phyloP scores from a whole-genome alignment of 2,888 invertebrate species.

The Microctonus hyperodae region DNA sequence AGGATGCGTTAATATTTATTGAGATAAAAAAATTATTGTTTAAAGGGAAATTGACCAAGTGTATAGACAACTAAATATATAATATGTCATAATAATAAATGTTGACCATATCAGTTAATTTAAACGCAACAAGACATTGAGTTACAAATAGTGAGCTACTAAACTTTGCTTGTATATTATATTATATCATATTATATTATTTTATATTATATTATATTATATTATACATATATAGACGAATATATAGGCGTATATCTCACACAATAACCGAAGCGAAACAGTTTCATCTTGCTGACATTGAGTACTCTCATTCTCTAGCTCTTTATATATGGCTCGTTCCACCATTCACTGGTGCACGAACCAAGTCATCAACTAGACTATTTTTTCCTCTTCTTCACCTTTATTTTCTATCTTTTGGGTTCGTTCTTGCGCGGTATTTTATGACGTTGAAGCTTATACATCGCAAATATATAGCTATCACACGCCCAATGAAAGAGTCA shows the following conservation, averaged over 20 bases:
- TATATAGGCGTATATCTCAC: background rate
- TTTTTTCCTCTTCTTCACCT: background rate
- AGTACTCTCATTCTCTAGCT: background rate
- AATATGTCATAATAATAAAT: background rate
- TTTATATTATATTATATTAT: too few relatives aligned
- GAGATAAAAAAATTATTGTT: background rate
- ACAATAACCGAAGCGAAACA: background rate
- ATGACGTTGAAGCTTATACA: slow-evolving; percentile 10
- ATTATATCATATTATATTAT: too few relatives aligned
- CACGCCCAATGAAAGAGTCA: slow-evolving; percentile 25
- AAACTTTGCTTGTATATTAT: too few relatives aligned
- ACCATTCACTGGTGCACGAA: slow-evolving; percentile 11
- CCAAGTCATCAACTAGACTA: slow-evolving; percentile 21
- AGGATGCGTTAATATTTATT: background rate
- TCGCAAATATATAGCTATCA: slow-evolving; percentile 15
- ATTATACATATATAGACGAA: too few relatives aligned
- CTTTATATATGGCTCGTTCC: background rate
- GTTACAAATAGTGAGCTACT: too few relatives aligned
- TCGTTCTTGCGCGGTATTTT: slow-evolving; percentile 16
- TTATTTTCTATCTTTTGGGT: background rate
- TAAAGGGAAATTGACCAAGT: background rate
- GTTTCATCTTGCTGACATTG: slow-evolving; percentile 14
- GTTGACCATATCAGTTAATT: background rate
- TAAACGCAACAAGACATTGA: background rate
- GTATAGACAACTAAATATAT: background rate